Conservation (phyloP, 1,140 invertebrate species). For the Steinernema khuongi region DNA sequence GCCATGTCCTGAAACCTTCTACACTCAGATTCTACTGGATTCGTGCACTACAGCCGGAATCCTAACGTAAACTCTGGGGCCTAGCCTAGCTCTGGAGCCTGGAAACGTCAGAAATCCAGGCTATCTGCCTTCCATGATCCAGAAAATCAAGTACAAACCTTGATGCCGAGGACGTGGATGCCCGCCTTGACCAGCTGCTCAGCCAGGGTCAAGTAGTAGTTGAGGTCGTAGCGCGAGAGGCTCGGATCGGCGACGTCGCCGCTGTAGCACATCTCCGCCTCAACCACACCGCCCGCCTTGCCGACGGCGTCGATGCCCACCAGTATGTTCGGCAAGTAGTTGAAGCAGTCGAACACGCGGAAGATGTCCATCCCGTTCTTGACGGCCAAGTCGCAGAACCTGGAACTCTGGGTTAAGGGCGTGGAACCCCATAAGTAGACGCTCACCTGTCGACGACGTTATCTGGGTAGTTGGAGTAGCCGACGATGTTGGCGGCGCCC, state of each 20-base stretch:
- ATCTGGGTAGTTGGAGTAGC: constrained; percentile 97
- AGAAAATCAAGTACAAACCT: constrained; percentile 62
- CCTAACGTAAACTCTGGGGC: too few relatives aligned
- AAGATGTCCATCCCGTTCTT: constrained; percentile 97
- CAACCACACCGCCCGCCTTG: constrained; percentile 69
- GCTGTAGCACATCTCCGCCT: constrained; percentile 81
- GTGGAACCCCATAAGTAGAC: neutral
- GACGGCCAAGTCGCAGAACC: constrained; percentile 72
- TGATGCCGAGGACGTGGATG: constrained; percentile 88
- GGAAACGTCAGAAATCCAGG: too few relatives aligned
- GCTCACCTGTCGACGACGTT: constrained; percentile 81
- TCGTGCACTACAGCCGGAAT: too few relatives aligned
- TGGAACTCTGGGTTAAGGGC: constrained; percentile 18
- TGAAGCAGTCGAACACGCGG: constrained; percentile 94
- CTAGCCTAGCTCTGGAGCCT: too few relatives aligned
- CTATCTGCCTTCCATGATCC: too few relatives aligned
- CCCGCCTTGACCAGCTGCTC: constrained; percentile 91
- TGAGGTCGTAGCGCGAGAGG: constrained; percentile 85
- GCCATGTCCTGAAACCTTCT: constrained; percentile 84
- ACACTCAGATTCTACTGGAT: too few relatives aligned
- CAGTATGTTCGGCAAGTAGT: constrained; percentile 92
- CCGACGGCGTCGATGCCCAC: constrained; percentile 96
- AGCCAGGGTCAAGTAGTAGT: constrained; percentile 86
- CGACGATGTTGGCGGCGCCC: constrained; percentile 93
- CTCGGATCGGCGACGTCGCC: constrained; percentile 89